Percentiles rank a stretch among this genome's conserved stretches.
These are phyloP conservation scores for Dipodomys spectabilis DNA, from an alignment of 2,113 vertebrate species.

Conservation along the genomic window DNA sequence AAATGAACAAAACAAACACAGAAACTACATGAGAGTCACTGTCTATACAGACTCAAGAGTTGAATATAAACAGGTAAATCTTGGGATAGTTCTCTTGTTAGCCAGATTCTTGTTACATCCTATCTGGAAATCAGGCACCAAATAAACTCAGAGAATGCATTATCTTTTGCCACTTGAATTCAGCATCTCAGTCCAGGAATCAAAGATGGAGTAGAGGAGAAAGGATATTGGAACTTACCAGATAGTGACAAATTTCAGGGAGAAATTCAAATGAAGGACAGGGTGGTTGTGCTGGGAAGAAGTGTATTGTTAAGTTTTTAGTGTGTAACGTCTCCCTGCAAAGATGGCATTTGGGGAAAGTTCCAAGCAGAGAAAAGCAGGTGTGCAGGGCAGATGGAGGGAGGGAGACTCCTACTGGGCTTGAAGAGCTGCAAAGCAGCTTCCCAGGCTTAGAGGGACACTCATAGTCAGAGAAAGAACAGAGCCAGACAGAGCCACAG, in stretches of 20 bases:
- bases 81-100: background rate
- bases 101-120: background rate
- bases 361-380: background rate
- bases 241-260: background rate
- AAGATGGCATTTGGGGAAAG: background rate
- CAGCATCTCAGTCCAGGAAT: background rate
- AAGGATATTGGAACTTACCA: background rate
- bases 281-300: rapidly evolving
- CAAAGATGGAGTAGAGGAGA: background rate
- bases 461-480: background rate
- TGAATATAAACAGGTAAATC: background rate
- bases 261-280: background rate
- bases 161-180: background rate
- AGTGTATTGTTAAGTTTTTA: rapidly evolving
- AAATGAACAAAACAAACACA: background rate
- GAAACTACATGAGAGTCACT: background rate
- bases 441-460: background rate
- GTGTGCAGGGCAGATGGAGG: too few species aligned
- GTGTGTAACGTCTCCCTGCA: background rate
- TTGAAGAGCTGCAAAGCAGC: background rate
- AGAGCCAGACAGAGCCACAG: background rate
- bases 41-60: background rate
- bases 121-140: background rate
- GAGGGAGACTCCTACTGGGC: background rate
- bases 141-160: background rate